Conservation (phyloP, 2,888 invertebrate genomes). For the Aphelenchoides bicaudatus region DNA sequence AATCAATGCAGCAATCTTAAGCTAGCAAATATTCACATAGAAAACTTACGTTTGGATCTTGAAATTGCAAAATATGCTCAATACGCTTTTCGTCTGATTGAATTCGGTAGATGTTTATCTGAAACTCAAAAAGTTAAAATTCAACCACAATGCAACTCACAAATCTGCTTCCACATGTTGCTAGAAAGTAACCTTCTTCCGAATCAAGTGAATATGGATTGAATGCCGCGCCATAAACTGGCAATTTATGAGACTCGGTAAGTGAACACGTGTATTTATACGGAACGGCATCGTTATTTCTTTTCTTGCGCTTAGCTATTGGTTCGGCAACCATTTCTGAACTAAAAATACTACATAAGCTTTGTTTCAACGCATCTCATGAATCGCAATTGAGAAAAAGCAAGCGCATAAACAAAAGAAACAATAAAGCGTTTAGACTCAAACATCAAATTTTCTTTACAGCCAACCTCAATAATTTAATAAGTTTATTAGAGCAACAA, state of each 20-base stretch:
- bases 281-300: neutral
- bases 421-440: too few species aligned
- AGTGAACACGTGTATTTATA: conserved; percentile 8
- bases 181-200: conserved; percentile 5
- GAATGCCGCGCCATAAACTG: conserved; percentile 17
- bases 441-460: too few species aligned
- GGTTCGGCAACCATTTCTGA: neutral
- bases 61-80: conserved; percentile 4
- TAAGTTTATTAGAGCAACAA: too few species aligned
- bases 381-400: too few species aligned
- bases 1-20: neutral
- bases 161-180: conserved; percentile 12
- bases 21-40: neutral
- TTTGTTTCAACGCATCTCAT: too few species aligned
- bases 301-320: neutral
- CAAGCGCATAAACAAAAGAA: too few species aligned
- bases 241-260: neutral
- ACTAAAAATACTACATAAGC: too few species aligned
- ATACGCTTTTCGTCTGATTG: neutral
- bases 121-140: too few species aligned
- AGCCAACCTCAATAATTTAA: too few species aligned
- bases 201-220: conserved; percentile 8
- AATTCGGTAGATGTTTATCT: neutral
- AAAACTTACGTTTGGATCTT: conserved; percentile 10
- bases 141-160: too few species aligned